Conservation (phyloP, 2,797 vertebrate genomes). For the Mormyrops attenuatus region DNA sequence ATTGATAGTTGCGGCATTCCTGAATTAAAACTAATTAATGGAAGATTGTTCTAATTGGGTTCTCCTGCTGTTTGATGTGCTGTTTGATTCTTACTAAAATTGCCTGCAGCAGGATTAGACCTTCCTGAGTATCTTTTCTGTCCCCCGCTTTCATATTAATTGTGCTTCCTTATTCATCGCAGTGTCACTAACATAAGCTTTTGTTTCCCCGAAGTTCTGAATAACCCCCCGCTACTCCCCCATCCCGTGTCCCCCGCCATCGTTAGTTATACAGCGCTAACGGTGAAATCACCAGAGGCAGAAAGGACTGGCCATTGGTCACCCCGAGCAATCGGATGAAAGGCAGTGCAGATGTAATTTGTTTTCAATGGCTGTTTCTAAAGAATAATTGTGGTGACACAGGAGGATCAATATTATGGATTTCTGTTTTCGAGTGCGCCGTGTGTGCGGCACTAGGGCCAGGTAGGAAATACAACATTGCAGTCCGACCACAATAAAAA, state of each 20-base stretch:
- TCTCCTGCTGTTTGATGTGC: conserved; percentile 20
- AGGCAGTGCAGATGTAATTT: conserved; percentile 99
- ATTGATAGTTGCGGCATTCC: not conserved
- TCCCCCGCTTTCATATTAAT: conserved; percentile 16
- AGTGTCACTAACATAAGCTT: conserved; percentile 37
- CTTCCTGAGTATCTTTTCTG: not conserved
- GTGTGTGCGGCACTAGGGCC: conserved; percentile 98
- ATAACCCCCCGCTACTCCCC: conserved; percentile 32
- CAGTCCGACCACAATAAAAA: conserved; percentile 98
- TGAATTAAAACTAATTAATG: conserved; percentile 9
- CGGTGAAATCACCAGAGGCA: conserved; percentile 54
- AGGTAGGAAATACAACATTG: conserved; percentile 96
- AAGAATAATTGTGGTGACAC: conserved; percentile 99
- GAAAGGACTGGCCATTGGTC: conserved; percentile 74
- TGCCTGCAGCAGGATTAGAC: conserved; percentile 46
- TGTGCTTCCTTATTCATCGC: not conserved
- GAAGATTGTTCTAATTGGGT: conserved; percentile 8
- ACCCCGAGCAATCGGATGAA: conserved; percentile 91
- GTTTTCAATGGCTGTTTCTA: conserved; percentile 99
- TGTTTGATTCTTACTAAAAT: conserved; percentile 44
- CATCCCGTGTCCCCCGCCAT: conserved; percentile 34
- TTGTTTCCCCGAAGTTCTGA: conserved; percentile 34
- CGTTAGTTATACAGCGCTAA: conserved; percentile 64
- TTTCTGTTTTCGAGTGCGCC: conserved; percentile 99
- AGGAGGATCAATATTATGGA: conserved; percentile 96